Percentiles rank a stretch among this genome's conserved stretches.
These are phyloP conservation scores for Lepidochrysops patricia DNA, from an alignment of 2,888 invertebrate genomes.

Conservation along the genomic window DNA sequence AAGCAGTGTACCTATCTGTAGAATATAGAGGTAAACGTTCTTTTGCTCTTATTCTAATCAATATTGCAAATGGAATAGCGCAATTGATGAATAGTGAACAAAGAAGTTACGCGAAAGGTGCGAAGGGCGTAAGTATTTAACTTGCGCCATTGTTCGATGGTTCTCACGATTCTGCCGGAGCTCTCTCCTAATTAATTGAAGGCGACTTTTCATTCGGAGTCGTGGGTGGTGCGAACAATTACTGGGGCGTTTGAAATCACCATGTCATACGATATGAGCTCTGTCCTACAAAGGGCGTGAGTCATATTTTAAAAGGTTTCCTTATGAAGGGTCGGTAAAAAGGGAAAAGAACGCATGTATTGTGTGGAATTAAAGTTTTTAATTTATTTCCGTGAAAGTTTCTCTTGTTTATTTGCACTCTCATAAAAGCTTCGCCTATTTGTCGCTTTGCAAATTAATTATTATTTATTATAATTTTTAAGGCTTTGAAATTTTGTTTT, in stretches of 20 bases:
- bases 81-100: background rate
- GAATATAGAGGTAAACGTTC: background rate
- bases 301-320: constrained; percentile 16
- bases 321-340: constrained; percentile 15
- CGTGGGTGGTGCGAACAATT: constrained; percentile 30
- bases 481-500: no score
- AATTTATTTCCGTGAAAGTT: background rate
- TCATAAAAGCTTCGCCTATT: background rate
- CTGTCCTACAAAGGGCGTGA: constrained; percentile 7
- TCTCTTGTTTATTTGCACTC: background rate
- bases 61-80: background rate
- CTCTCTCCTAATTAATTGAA: constrained; percentile 54
- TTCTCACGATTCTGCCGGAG: constrained; percentile 50
- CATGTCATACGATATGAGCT: constrained; percentile 19
- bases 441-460: background rate
- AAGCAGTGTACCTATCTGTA: background rate
- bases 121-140: constrained; percentile 16
- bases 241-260: constrained; percentile 30
- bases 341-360: background rate
- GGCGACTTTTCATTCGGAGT: constrained; percentile 53
- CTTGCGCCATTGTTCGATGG: constrained; percentile 22
- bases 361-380: background rate
- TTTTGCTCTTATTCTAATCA: background rate
- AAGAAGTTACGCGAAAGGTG: background rate
- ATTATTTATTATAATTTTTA: background rate